Conservation (phyloP, 2,113 vertebrate species). For the Tamias sibiricus region DNA sequence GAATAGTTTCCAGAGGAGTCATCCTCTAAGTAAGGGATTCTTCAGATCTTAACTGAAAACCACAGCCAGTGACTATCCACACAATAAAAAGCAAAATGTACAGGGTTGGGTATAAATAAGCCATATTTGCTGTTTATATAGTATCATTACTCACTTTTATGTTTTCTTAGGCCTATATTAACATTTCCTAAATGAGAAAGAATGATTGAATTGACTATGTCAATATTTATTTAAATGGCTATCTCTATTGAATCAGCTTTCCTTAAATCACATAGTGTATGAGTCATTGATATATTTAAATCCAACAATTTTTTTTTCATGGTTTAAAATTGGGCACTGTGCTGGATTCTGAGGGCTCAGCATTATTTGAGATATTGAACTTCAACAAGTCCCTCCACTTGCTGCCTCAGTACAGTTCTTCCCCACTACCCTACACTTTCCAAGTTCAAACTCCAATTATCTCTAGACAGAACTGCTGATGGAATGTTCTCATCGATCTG, state of each 20-base stretch:
- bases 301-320: background rate
- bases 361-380: background rate
- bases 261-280: background rate
- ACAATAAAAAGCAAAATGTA: background rate
- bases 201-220: background rate
- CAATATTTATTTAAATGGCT: slow-evolving; percentile 56
- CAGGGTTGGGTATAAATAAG: background rate
- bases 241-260: background rate
- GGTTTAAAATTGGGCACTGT: background rate
- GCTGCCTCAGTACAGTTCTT: background rate
- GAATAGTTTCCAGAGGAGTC: slow-evolving; percentile 67
- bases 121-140: background rate
- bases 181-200: slow-evolving; percentile 42
- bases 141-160: background rate
- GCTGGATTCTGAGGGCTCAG: background rate
- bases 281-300: slow-evolving; percentile 6
- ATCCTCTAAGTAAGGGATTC: slow-evolving; percentile 31
- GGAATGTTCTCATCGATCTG: background rate
- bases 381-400: background rate
- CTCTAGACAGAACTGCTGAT: background rate
- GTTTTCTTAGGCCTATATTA: background rate
- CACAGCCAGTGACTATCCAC: background rate
- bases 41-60: slow-evolving; percentile 34
- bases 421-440: background rate
- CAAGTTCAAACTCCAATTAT: background rate